Evolutionary conservation across 1,140 invertebrate genomes (phyloP), one percentile per base, ranked within the genome.

Genomic region (Latrodectus geometricus): DNA sequence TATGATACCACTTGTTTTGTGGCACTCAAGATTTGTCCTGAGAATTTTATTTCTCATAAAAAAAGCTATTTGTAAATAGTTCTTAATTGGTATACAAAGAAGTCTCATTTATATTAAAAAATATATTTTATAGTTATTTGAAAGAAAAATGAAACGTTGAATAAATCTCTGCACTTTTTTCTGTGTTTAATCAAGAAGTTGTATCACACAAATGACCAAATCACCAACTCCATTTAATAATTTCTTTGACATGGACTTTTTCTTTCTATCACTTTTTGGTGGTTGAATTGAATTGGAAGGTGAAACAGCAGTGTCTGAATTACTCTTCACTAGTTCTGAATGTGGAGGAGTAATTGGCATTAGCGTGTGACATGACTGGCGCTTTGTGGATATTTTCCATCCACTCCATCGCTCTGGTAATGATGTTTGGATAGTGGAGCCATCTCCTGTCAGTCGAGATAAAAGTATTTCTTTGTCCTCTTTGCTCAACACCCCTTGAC

Each of bases 401-500:
- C 68, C 61, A 15, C 61, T 68, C 87, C 88, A 81, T 7, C 75
- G 65, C 9, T 82, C 74, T 17, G 89, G 89, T 9, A 89, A 66
- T 20, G 21, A 15, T 21, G 48, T 66, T 2, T 23, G 20, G 14
- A 74, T 50, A 9, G 61, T n/a, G 17, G 61, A 61, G 8, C n/a
- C 76, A 11, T 83, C 66, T 21, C 73, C 87, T 8, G 69, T 77
- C n/a, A 90, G 88, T 54, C 86, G 66, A 4, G 87, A 75, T 23
- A 91, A 82, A 0, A 92, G 61, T 8, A 88, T 66, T 9, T 88
- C 84, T 17, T 89, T 88, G 87, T 93, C 92, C 21, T 90, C 89
- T 9, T 89, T 76, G 66, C 89, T 90, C 8, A 93, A 89, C 9
- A 92, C 79, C 9, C 90, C 90, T 23, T 91, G 91, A 48, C 87